Base-by-base conservation (phyloP, 2,888 invertebrate genomes). In the Apamea epomidion region DNA sequence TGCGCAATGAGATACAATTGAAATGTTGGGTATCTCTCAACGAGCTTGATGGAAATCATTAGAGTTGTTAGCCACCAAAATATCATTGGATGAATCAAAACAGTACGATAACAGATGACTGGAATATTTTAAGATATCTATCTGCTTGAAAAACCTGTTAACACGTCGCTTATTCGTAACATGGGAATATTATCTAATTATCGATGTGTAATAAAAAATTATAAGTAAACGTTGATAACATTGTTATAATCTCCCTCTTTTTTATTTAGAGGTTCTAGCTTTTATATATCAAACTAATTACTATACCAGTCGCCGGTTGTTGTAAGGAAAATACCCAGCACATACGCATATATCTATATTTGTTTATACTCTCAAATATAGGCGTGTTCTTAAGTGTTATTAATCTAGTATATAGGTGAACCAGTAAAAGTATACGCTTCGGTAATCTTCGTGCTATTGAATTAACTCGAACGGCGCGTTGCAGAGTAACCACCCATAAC, bases 41-140 rank as follows among this genome's bases (percentile, higher is more conserved):
- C 62, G 74, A 72, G 60, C 60, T 80, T 73, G 67, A 89, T 89
- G 88, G 75, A 37, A 74, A 68, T 82, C 32, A 77, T 77, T 83
- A 48, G 48, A 64, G 62, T 5, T 37, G 32, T 18, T 37, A 29
- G 25, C 67, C 60, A 64, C 80, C 54, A 62, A 84, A 75, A 78
- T 62, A 78, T 67, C 29, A 75, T 72, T 77, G 64, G 0, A 4
- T 51, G 42, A 60, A 84, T 76, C 37, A 82, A 29, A 58, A 70
- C 60, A 25, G 1, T 25, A 25, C 10, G 10, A 2, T 18, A 14
- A 6, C 48, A 48, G 21, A 48, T 0, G n/a, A 18, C 32, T 18
- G 32, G 25, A 71, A 6, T 37, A 25, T 5, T 60, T 25, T 1
- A 16, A 2, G 16, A 8, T 25, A 2, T 16, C 14, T 32, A 5